Evolutionary conservation across 2,888 invertebrate species (phyloP).

Genomic region (Criorhina ranunculi): DNA sequence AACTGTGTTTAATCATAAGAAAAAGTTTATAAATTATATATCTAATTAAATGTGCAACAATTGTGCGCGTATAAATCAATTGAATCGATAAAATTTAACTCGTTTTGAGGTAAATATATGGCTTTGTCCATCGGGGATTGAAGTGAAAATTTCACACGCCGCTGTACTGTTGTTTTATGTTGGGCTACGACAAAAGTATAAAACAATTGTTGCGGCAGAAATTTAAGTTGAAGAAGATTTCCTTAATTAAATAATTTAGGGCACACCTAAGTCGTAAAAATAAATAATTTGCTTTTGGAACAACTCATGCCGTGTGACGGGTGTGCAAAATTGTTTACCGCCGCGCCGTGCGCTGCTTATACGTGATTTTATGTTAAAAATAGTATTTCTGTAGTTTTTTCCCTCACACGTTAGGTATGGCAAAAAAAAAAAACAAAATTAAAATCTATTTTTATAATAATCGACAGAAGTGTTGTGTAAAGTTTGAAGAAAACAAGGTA

Average conservation of each 20-base stretch:
- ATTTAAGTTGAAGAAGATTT: not conserved
- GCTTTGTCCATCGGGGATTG: not conserved
- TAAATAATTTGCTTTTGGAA: slow-evolving; percentile 22
- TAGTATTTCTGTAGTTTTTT: slow-evolving; percentile 45
- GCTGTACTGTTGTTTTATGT: no score
- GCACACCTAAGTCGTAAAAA: slow-evolving; percentile 62
- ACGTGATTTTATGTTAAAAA: slow-evolving; percentile 74
- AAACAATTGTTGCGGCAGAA: slow-evolving; percentile 37
- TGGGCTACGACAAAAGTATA: slow-evolving; percentile 27
- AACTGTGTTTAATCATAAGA: slow-evolving; percentile 22
- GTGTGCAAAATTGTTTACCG: slow-evolving; percentile 35
- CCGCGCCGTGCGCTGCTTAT: slow-evolving; percentile 37
- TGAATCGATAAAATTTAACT: slow-evolving; percentile 34
- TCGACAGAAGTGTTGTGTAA: slow-evolving; percentile 7
- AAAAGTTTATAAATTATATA: slow-evolving; percentile 9
- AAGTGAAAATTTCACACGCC: slow-evolving; percentile 40
- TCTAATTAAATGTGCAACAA: slow-evolving; percentile 32
- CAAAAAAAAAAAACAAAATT: slow-evolving; percentile 35
- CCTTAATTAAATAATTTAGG: slow-evolving; percentile 65
- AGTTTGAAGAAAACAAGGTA: slow-evolving; percentile 22
- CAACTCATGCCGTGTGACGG: slow-evolving; percentile 13
- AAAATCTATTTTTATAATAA: slow-evolving; percentile 61
- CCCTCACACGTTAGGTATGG: slow-evolving; percentile 15
- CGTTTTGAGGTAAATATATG: slow-evolving; percentile 58
- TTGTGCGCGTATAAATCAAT: slow-evolving; percentile 10